phyloP scores from a whole-genome alignment of 1,140 invertebrate species.

The Orius insidiosus region DNA sequence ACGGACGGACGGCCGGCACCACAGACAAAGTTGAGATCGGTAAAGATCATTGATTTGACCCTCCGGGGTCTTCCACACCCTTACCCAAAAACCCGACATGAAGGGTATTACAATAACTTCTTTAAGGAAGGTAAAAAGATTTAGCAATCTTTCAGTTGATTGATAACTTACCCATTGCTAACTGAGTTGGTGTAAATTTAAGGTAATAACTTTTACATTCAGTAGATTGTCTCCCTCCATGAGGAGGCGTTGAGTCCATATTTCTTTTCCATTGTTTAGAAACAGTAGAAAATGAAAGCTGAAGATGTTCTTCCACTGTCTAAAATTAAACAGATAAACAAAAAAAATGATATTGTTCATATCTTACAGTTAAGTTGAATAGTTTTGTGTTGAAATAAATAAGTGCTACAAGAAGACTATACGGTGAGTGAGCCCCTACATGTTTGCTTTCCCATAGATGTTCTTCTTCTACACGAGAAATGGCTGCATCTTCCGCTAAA shows the following conservation, averaged over 20 bases:
- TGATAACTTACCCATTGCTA: too few relatives aligned
- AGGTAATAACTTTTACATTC: too few relatives aligned
- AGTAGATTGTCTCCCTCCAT: neutral
- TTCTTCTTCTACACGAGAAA: conserved; percentile 80
- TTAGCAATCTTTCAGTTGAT: too few relatives aligned
- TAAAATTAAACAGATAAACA: conserved; percentile 28
- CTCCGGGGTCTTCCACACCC: too few relatives aligned
- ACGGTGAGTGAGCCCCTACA: conserved; percentile 82
- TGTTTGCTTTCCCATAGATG: conserved; percentile 90
- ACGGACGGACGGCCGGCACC: too few relatives aligned
- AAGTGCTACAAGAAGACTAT: conserved; percentile 77
- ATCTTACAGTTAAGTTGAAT: conserved; percentile 78
- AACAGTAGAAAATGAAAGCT: conserved; percentile 51
- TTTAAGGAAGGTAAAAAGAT: too few relatives aligned
- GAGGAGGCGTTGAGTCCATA: neutral
- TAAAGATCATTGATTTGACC: too few relatives aligned
- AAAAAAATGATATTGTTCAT: conserved; percentile 17
- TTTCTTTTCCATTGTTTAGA: conserved; percentile 1
- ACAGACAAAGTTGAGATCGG: too few relatives aligned
- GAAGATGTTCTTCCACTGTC: conserved; percentile 82
- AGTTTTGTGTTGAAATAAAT: conserved; percentile 95
- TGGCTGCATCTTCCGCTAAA: conserved; percentile 54
- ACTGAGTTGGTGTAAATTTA: too few relatives aligned
- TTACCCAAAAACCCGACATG: too few relatives aligned
- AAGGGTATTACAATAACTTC: too few relatives aligned